Evolutionary conservation across 2,113 vertebrate genomes (phyloP).

Genomic region (Petrocephalus zakoni): DNA sequence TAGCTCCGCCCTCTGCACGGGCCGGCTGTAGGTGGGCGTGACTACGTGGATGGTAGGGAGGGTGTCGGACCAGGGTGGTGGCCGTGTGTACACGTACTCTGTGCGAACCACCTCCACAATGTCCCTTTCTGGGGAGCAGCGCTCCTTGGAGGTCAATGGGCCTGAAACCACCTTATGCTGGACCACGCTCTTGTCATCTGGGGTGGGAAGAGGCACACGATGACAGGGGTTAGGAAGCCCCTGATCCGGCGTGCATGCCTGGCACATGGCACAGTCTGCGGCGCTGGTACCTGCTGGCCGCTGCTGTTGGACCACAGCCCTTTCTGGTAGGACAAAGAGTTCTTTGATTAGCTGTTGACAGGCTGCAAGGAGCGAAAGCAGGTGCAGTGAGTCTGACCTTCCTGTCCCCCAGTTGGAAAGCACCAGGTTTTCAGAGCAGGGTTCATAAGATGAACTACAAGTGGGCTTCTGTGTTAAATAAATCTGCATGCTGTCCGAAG

Average conservation of each 20-base stretch:
- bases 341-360: constrained; percentile 76
- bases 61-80: constrained; percentile 67
- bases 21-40: constrained; percentile 77
- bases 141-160: constrained; percentile 65
- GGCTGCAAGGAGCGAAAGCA: constrained; percentile 70
- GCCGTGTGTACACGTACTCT: constrained; percentile 62
- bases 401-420: neutral
- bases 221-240: neutral
- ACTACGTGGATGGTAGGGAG: constrained; percentile 73
- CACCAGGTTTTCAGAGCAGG: constrained; percentile 17
- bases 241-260: neutral
- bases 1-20: constrained; percentile 91
- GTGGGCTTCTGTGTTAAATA: neutral
- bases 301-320: constrained; percentile 63
- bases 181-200: constrained; percentile 70
- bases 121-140: constrained; percentile 70
- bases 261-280: neutral
- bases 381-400: constrained; percentile 51
- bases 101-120: constrained; percentile 79
- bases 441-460: constrained; percentile 41
- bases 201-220: constrained; percentile 34
- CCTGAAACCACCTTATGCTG: constrained; percentile 60
- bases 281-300: constrained; percentile 57
- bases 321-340: constrained; percentile 75
- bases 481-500: neutral